Conservation (phyloP, 2,113 vertebrate species). For the Cariama cristata region DNA sequence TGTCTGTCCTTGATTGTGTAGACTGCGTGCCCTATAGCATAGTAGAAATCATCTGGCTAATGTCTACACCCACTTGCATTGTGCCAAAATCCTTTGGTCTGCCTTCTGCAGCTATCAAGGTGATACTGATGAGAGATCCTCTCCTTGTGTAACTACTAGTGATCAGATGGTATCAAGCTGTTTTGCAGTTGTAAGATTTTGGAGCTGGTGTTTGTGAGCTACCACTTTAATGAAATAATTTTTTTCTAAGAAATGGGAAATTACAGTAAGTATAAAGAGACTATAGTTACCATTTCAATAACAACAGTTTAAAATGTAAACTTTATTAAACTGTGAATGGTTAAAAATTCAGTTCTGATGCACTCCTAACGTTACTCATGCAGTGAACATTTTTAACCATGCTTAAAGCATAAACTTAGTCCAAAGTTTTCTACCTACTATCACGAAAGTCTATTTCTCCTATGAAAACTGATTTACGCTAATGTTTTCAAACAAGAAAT, state of each 20-base stretch:
- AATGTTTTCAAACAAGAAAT: not conserved
- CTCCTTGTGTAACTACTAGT: not conserved
- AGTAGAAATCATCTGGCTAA: not conserved
- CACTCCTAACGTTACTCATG: not conserved
- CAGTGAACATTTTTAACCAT: not conserved
- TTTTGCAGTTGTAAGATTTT: not conserved
- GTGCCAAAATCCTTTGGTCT: not conserved
- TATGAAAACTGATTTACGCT: not conserved
- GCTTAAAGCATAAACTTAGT: not conserved
- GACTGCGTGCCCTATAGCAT: rapidly evolving
- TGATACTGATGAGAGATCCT: not conserved
- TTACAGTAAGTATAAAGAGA: not conserved
- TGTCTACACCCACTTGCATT: not conserved
- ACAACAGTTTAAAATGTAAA: not conserved
- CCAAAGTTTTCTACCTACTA: not conserved
- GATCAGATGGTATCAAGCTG: not conserved
- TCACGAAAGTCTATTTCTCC: not conserved
- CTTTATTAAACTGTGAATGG: not conserved
- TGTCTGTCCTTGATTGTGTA: not conserved
- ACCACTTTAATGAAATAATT: not conserved
- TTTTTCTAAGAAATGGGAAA: not conserved
- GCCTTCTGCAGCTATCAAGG: not conserved
- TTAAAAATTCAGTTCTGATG: not conserved
- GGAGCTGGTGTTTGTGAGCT: not conserved
- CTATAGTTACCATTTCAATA: not conserved